phyloP scores from a whole-genome alignment of 2,888 invertebrate genomes.

The Odiellus spinosus region DNA sequence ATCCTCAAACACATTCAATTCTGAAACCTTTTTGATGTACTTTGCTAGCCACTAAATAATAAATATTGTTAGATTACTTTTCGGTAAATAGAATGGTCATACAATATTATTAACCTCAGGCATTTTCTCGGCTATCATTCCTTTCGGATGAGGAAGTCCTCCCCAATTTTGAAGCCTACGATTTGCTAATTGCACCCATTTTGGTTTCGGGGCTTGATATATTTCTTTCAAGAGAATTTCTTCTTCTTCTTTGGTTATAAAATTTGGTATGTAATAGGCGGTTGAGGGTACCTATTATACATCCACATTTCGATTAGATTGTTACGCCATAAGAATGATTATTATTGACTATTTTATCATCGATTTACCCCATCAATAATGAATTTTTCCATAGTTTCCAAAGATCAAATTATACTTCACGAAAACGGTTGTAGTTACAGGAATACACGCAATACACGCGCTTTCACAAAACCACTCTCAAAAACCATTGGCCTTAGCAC shows the following conservation, averaged over 20 bases:
- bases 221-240: conserved; percentile 51
- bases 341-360: too few species aligned
- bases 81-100: too few species aligned
- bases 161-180: conserved; percentile 92
- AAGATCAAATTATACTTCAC: too few species aligned
- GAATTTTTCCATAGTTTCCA: too few species aligned
- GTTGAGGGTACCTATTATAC: conserved; percentile 41
- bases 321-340: too few species aligned
- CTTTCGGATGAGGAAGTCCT: conserved; percentile 79
- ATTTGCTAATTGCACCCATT: conserved; percentile 85
- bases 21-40: conserved; percentile 51
- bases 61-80: too few species aligned
- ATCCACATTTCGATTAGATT: too few species aligned
- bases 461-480: too few species aligned
- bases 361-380: too few species aligned
- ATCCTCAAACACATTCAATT: conserved; percentile 49
- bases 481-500: too few species aligned
- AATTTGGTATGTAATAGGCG: conserved; percentile 70
- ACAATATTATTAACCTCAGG: conserved; percentile 49
- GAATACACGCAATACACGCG: too few species aligned
- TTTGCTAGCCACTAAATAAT: conserved; percentile 53
- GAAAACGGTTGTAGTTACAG: too few species aligned
- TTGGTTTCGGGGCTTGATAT: conserved; percentile 68
- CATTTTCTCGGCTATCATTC: conserved; percentile 78
- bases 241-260: conserved; percentile 48